phyloP scores from a whole-genome alignment of 2,797 vertebrate species.

The Lindbergichthys nudifrons region DNA sequence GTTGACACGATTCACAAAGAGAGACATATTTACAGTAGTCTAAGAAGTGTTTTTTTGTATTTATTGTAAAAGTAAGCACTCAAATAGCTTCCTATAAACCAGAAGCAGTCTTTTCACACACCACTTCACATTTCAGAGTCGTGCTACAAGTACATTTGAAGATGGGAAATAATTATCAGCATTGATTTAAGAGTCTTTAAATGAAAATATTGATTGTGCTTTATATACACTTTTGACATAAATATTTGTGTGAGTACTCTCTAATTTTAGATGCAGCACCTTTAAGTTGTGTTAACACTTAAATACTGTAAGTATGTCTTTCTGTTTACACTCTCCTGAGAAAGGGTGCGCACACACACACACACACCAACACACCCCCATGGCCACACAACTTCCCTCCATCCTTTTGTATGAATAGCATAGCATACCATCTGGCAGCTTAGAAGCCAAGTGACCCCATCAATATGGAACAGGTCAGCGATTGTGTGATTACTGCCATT shows the following conservation, averaged over 20 bases:
- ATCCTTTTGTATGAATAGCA: conserved; percentile 49
- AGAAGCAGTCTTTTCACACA: not conserved
- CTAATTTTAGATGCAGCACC: not conserved
- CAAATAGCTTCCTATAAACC: conserved; percentile 1
- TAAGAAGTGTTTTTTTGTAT: not conserved
- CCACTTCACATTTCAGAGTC: not conserved
- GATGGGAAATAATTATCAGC: not conserved
- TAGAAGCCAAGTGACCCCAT: conserved; percentile 50
- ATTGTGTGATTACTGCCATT: conserved; percentile 67
- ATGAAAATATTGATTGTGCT: too few relatives aligned
- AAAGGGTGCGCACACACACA: not conserved
- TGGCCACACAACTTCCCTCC: conserved; percentile 1
- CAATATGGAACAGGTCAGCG: conserved; percentile 62
- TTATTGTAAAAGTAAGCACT: not conserved
- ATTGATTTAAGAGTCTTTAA: not conserved
- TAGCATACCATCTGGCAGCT: conserved; percentile 67
- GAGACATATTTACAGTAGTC: conserved; percentile 34
- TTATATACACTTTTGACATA: not conserved
- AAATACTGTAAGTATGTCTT: not conserved
- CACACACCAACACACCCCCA: not conserved
- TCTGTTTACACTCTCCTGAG: not conserved
- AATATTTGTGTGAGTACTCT: not conserved
- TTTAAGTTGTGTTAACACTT: not conserved
- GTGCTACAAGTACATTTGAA: not conserved
- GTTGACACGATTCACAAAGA: conserved; percentile 15